phyloP scores from a whole-genome alignment of 2,888 invertebrate species.

The Lordiphosa andalusiaca region DNA sequence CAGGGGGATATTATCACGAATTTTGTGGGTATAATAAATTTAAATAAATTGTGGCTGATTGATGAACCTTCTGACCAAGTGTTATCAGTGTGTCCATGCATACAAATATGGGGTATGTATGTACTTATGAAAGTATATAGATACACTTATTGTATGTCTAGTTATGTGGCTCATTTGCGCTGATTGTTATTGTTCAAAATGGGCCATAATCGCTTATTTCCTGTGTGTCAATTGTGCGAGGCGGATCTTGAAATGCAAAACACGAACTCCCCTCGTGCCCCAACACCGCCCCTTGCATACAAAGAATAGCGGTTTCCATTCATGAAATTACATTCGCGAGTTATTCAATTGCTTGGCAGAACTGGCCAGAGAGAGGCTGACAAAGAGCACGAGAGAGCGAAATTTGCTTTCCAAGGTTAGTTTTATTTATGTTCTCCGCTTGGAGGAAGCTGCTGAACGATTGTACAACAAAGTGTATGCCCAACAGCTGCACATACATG shows the following conservation, averaged over 20 bases:
- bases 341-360: conserved; percentile 34
- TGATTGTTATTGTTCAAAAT: conserved; percentile 42
- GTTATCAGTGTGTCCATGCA: conserved; percentile 9
- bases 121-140: neutral
- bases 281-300: neutral
- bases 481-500: no score
- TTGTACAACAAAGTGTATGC: no score
- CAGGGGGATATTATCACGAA: conserved; percentile 1
- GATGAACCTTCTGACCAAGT: conserved; percentile 9
- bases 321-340: conserved; percentile 47
- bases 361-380: conserved; percentile 3
- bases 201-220: conserved; percentile 53
- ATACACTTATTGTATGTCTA: neutral
- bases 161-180: conserved; percentile 17
- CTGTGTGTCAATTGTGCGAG: conserved; percentile 43
- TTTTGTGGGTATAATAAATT: conserved; percentile 1
- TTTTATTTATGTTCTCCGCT: conserved; percentile 53
- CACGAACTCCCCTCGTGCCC: conserved; percentile 32
- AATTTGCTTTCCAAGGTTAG: conserved; percentile 53
- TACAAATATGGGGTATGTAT: neutral
- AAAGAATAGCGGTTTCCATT: conserved; percentile 38
- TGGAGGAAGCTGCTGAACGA: neutral
- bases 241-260: conserved; percentile 45
- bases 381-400: conserved; percentile 8
- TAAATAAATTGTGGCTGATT: conserved; percentile 4